phyloP scores from a whole-genome alignment of 2,888 invertebrate species.

The Leucophora obtusa region DNA sequence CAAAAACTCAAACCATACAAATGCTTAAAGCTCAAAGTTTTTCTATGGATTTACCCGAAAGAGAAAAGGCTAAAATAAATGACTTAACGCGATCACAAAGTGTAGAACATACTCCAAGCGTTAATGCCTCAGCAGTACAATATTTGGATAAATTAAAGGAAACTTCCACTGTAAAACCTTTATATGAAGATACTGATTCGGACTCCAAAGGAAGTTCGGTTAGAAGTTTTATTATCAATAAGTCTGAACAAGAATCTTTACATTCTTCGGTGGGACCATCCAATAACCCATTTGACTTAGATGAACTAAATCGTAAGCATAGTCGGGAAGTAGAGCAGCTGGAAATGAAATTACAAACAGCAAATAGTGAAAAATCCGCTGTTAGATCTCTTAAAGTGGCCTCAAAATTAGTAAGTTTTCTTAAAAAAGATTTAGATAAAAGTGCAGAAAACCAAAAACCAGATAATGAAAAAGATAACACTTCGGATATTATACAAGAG shows the following conservation, averaged over 20 bases:
- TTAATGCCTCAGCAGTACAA: slow-evolving; percentile 64
- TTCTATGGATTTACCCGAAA: slow-evolving; percentile 67
- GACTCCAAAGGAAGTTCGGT: slow-evolving; percentile 77
- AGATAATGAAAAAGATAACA: slow-evolving; percentile 66
- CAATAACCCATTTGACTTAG: slow-evolving; percentile 79
- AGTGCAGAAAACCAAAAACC: slow-evolving; percentile 37
- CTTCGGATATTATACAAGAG: slow-evolving; percentile 67
- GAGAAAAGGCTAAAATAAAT: slow-evolving; percentile 59
- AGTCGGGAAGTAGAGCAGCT: slow-evolving; percentile 78
- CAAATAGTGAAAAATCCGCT: slow-evolving; percentile 74
- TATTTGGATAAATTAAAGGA: slow-evolving; percentile 75
- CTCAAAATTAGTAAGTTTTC: slow-evolving; percentile 71
- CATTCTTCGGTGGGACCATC: slow-evolving; percentile 74
- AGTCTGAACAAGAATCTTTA: slow-evolving; percentile 78
- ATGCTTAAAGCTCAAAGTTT: slow-evolving; percentile 70
- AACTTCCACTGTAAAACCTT: slow-evolving; percentile 69
- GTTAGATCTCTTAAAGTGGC: slow-evolving; percentile 71
- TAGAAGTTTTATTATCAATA: slow-evolving; percentile 75
- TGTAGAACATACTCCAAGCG: slow-evolving; percentile 62
- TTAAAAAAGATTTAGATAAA: slow-evolving; percentile 67
- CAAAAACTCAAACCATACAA: slow-evolving; percentile 73
- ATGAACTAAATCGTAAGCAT: slow-evolving; percentile 75
- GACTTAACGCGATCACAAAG: slow-evolving; percentile 69
- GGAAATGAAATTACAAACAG: slow-evolving; percentile 78
- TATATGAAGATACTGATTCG: slow-evolving; percentile 78